A percentile compares a stretch with the other conserved stretches of the same genome.
phyloP scores from a whole-genome alignment of 2,113 vertebrate genomes.

The Crotalus tigris region DNA sequence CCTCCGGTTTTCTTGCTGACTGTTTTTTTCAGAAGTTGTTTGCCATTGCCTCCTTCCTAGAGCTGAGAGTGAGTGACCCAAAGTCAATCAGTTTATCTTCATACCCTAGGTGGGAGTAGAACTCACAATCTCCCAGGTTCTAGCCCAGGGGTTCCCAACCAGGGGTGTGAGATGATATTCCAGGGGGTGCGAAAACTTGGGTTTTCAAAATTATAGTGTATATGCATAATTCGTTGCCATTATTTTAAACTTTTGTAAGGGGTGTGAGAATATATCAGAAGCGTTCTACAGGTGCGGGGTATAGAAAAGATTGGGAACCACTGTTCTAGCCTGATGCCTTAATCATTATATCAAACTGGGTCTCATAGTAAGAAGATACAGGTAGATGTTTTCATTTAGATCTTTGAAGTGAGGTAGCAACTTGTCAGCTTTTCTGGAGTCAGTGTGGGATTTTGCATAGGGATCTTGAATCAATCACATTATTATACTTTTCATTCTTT shows the following conservation, averaged over 20 bases:
- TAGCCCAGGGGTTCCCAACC: too few species aligned
- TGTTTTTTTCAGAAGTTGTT: neutral
- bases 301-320: too few species aligned
- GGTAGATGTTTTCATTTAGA: neutral
- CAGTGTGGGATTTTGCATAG: neutral
- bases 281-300: too few species aligned
- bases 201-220: too few species aligned
- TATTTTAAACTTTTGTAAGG: too few species aligned
- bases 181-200: too few species aligned
- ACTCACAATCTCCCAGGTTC: neutral
- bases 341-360: neutral
- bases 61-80: neutral
- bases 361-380: neutral
- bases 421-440: neutral
- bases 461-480: neutral
- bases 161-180: too few species aligned
- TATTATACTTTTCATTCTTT: neutral
- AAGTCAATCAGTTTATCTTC: neutral
- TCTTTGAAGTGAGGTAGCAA: neutral
- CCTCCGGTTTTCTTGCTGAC: neutral
- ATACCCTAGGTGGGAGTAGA: neutral
- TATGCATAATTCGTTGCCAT: too few species aligned
- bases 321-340: neutral
- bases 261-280: too few species aligned
- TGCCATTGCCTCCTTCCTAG: neutral